Percentiles rank a stretch among this genome's conserved stretches.
phyloP scores from a whole-genome alignment of 2,888 invertebrate species.

The Myopa testacea region DNA sequence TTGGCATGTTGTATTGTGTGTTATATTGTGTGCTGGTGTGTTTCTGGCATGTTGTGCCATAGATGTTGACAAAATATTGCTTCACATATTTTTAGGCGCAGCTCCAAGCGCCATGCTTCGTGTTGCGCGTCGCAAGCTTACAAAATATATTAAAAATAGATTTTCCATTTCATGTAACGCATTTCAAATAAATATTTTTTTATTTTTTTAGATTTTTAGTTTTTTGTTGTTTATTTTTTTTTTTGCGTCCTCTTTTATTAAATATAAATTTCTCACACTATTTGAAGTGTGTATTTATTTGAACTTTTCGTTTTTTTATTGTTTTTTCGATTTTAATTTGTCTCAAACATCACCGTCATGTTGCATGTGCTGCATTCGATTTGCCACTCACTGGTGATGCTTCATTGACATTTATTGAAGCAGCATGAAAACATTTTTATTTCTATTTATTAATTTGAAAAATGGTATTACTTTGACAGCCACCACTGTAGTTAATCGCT shows the following conservation, averaged over 20 bases:
- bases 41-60: constrained; percentile 11
- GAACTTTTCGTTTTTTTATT: background rate
- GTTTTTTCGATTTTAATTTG: background rate
- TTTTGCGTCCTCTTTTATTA: background rate
- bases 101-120: background rate
- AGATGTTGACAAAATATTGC: background rate
- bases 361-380: constrained; percentile 7
- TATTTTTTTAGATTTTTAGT: background rate
- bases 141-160: constrained; percentile 15
- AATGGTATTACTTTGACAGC: too few relatives aligned
- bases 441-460: background rate
- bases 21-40: background rate
- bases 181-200: background rate
- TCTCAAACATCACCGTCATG: background rate
- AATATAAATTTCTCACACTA: too few relatives aligned
- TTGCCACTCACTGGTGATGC: background rate
- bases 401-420: constrained; percentile 4
- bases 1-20: background rate
- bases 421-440: background rate
- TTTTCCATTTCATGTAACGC: background rate
- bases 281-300: background rate
- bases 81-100: constrained; percentile 1
- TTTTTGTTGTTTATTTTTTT: background rate
- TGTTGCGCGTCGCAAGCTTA: background rate
- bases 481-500: too few relatives aligned